Evolutionary conservation across 2,888 invertebrate genomes (phyloP).

Genomic region (Phlogophora meticulosa): DNA sequence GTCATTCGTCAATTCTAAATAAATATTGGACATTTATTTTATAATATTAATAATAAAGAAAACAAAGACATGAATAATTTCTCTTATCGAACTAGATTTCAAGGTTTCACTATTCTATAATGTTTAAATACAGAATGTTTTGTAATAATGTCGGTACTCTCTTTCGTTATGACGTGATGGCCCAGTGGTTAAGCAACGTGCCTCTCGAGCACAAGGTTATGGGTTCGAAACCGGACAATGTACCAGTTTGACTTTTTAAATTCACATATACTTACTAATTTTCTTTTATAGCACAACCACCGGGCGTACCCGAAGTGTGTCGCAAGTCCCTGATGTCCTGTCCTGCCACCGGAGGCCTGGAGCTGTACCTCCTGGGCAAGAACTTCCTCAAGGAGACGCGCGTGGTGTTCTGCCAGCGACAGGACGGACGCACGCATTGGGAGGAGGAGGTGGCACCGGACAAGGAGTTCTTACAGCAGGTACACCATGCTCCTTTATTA

Average conservation of each 20-base stretch:
- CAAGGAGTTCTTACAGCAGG: slow-evolving; percentile 97
- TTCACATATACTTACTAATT: no score
- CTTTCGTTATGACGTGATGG: no score
- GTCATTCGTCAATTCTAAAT: background rate
- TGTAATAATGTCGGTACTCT: background rate
- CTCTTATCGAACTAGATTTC: slow-evolving; percentile 9
- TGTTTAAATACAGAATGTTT: background rate
- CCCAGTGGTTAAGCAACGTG: no score
- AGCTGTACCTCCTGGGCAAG: slow-evolving; percentile 97
- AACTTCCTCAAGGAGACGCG: slow-evolving; percentile 97
- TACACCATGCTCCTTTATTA: slow-evolving; percentile 70
- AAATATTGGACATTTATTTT: background rate
- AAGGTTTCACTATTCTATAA: slow-evolving; percentile 15
- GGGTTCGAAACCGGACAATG: no score
- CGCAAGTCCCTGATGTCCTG: slow-evolving; percentile 96
- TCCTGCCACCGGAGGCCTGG: slow-evolving; percentile 95
- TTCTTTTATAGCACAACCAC: slow-evolving; percentile 95
- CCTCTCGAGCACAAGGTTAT: no score
- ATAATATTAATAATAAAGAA: slow-evolving; percentile 1
- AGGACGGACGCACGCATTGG: slow-evolving; percentile 92
- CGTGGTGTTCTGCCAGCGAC: slow-evolving; percentile 94
- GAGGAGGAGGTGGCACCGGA: slow-evolving; percentile 96
- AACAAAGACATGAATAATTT: slow-evolving; percentile 49
- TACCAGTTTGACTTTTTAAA: no score
- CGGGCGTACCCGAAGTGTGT: slow-evolving; percentile 97